phyloP scores from a whole-genome alignment of 2,113 vertebrate species.

The Campylomormyrus numenius region DNA sequence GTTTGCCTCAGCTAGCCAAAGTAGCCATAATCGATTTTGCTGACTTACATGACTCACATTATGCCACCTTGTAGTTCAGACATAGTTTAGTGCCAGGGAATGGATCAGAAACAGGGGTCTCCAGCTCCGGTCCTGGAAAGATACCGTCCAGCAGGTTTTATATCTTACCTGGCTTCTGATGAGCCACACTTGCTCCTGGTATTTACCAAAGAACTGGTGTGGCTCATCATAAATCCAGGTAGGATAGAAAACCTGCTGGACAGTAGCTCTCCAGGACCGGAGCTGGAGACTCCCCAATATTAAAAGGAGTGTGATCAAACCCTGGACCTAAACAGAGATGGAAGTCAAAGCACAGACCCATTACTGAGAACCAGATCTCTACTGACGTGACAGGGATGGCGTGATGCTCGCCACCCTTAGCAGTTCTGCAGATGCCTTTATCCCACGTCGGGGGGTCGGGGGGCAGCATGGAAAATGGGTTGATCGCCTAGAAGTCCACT shows the following conservation, averaged over 20 bases:
- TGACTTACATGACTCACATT: not conserved
- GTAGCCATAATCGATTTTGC: not conserved
- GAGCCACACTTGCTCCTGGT: not conserved
- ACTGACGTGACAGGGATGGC: not conserved
- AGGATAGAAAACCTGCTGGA: not conserved
- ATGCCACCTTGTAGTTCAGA: not conserved
- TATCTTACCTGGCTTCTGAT: not conserved
- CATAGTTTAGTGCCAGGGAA: not conserved
- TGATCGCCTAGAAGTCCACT: conserved; percentile 13
- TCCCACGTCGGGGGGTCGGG: not conserved
- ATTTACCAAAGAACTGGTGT: not conserved
- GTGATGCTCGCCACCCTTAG: not conserved
- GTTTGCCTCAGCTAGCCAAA: not conserved
- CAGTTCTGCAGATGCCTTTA: not conserved
- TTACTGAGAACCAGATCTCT: not conserved
- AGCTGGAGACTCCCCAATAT: not conserved
- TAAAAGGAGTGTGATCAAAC: not conserved
- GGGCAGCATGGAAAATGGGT: conserved; percentile 30
- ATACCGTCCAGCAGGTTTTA: not conserved
- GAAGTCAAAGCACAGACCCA: not conserved
- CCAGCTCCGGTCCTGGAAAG: not conserved
- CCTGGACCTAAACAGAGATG: not conserved
- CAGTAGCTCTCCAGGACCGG: not conserved
- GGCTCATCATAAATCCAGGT: not conserved
- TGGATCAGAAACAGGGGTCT: not conserved